A percentile compares a stretch with the other conserved stretches of the same genome.
Conservation (phyloP, 2,797 vertebrate species). For the Pyrocephalus nanus region DNA sequence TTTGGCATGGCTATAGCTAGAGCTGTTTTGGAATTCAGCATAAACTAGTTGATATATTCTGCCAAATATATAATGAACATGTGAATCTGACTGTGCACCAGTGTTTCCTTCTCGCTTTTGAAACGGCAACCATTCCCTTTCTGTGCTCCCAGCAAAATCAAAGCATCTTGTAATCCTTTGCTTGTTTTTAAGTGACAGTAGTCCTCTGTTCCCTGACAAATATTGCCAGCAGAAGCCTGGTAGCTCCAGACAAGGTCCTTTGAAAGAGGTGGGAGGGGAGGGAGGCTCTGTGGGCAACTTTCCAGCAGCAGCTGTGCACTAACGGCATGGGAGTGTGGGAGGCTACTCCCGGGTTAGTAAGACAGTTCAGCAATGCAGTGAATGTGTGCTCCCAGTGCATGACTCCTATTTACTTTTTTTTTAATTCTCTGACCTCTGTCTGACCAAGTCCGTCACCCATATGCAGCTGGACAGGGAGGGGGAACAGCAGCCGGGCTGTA, state of each 20-base stretch:
- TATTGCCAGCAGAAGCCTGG: conserved; percentile 42
- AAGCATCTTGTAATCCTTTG: conserved; percentile 39
- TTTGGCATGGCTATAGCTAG: neutral
- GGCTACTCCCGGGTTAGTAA: conserved; percentile 7
- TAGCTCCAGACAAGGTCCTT: conserved; percentile 57
- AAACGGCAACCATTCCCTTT: neutral
- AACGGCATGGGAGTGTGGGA: conserved; percentile 26
- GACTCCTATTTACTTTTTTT: neutral
- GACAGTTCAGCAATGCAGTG: conserved; percentile 5
- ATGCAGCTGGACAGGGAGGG: neutral
- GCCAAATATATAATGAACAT: neutral
- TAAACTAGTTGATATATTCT: neutral
- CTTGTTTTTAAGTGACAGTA: conserved; percentile 45
- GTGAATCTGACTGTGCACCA: neutral
- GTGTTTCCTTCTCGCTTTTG: neutral
- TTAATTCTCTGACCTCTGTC: conserved; percentile 3
- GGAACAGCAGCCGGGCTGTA: neutral
- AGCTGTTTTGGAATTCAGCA: neutral
- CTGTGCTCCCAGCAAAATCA: neutral
- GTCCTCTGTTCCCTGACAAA: conserved; percentile 36
- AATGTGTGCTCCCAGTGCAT: neutral
- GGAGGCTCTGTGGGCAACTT: conserved; percentile 28
- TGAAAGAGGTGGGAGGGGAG: conserved; percentile 53
- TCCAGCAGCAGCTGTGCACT: conserved; percentile 50
- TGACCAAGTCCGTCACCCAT: neutral